These are phyloP conservation scores for Rapana venosa DNA, from an alignment of 2,888 invertebrate species.

Conservation along the genomic window DNA sequence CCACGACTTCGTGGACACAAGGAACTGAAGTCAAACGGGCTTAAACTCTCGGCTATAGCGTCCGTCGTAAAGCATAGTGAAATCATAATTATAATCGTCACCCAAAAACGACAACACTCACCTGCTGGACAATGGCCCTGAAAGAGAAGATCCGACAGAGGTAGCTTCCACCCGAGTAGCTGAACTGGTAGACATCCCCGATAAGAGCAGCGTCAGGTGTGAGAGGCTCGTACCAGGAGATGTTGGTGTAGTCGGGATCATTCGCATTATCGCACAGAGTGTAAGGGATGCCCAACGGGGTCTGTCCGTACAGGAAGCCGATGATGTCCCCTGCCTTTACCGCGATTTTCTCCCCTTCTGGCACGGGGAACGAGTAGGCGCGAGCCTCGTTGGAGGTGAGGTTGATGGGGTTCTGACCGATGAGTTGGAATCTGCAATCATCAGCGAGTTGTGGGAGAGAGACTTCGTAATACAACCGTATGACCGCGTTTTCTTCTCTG, in stretches of 20 bases:
- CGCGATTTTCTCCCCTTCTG: constrained; percentile 27
- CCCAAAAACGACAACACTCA: neutral
- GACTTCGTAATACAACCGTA: too few relatives aligned
- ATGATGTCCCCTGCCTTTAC: constrained; percentile 30
- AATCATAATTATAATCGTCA: too few relatives aligned
- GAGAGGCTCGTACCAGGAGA: neutral
- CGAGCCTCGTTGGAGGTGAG: neutral
- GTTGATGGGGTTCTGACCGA: constrained; percentile 29
- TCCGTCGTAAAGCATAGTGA: too few relatives aligned
- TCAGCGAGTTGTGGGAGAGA: too few relatives aligned
- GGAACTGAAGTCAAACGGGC: too few relatives aligned
- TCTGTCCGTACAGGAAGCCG: neutral
- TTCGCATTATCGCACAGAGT: neutral
- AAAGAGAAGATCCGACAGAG: constrained; percentile 22
- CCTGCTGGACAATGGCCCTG: constrained; percentile 13
- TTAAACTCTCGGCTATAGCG: too few relatives aligned
- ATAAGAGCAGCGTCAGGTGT: neutral
- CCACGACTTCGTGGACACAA: too few relatives aligned
- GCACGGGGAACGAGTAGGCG: neutral
- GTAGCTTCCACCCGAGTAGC: neutral
- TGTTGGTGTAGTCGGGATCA: neutral
- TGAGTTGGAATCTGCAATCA: constrained; percentile 20
- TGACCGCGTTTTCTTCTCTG: too few relatives aligned
- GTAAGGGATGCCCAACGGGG: neutral
- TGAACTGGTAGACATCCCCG: neutral